Percentiles rank a stretch among this genome's conserved stretches.
phyloP scores from a whole-genome alignment of 2,113 vertebrate genomes.

The Marmota flaviventris region DNA sequence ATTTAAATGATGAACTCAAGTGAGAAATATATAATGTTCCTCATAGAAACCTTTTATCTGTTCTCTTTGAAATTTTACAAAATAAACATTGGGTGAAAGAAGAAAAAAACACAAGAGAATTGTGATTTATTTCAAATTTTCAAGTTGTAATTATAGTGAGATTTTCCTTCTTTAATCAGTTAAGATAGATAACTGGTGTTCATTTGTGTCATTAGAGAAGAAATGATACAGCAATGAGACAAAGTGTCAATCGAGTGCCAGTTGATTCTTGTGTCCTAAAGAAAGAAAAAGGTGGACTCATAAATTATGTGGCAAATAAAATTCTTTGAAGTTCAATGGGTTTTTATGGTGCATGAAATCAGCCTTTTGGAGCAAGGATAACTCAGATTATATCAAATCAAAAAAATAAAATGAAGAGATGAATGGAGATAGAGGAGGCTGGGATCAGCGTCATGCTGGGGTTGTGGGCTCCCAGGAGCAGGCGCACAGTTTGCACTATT shows the following conservation, averaged over 20 bases:
- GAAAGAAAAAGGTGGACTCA: too few relatives aligned
- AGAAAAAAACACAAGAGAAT: neutral
- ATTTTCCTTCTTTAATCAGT: neutral
- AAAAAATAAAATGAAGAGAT: neutral
- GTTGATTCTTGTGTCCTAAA: too few relatives aligned
- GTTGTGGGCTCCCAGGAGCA: neutral
- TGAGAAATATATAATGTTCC: neutral
- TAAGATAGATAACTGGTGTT: neutral
- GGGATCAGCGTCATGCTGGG: neutral
- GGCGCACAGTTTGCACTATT: rapidly evolving
- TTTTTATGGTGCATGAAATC: too few relatives aligned
- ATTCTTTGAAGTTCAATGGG: too few relatives aligned
- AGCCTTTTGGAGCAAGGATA: neutral
- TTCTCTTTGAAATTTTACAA: neutral
- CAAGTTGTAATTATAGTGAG: neutral
- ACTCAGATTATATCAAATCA: neutral
- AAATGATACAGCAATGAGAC: neutral
- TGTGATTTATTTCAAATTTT: neutral
- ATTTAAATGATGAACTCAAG: neutral
- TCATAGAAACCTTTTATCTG: neutral
- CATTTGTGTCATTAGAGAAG: neutral
- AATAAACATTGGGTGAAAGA: neutral
- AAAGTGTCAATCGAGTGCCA: neutral
- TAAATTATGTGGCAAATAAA: too few relatives aligned
- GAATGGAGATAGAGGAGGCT: neutral